Conservation (phyloP, 2,888 invertebrate genomes). For the Sinodicranocentrus sp. region DNA sequence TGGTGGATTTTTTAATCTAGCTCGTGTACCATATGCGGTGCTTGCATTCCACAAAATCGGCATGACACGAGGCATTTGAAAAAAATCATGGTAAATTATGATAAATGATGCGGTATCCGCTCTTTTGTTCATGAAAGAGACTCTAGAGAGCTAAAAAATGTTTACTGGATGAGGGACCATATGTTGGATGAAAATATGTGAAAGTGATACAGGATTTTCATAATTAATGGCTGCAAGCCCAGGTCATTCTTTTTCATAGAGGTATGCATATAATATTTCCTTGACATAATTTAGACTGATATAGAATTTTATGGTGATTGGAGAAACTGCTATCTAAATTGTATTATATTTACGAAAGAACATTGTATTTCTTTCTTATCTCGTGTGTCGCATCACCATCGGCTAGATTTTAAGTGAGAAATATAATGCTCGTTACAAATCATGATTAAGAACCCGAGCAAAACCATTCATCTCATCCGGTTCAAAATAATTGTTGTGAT, state of each 20-base stretch:
- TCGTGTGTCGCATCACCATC: too few species aligned
- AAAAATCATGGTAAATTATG: conserved; percentile 51
- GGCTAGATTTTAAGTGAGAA: too few species aligned
- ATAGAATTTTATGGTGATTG: too few species aligned
- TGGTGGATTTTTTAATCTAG: conserved; percentile 44
- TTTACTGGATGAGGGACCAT: conserved; percentile 30
- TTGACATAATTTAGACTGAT: too few species aligned
- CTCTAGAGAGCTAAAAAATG: background rate
- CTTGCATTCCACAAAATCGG: conserved; percentile 55
- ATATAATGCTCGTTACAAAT: too few species aligned
- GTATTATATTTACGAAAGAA: too few species aligned
- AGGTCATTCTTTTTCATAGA: too few species aligned
- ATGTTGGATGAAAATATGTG: conserved; percentile 55
- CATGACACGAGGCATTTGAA: conserved; percentile 57
- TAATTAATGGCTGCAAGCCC: background rate
- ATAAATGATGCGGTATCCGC: conserved; percentile 61
- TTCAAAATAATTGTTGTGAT: conserved; percentile 29
- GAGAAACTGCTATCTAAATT: too few species aligned
- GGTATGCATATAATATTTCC: too few species aligned
- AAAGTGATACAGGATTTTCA: conserved; percentile 6
- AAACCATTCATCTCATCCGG: background rate
- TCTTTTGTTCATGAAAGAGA: conserved; percentile 42
- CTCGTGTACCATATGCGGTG: conserved; percentile 65
- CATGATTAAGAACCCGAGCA: too few species aligned
- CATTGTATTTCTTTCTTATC: too few species aligned